Conservation (phyloP, 1,140 invertebrate genomes). For the Drosophila neocordata region DNA sequence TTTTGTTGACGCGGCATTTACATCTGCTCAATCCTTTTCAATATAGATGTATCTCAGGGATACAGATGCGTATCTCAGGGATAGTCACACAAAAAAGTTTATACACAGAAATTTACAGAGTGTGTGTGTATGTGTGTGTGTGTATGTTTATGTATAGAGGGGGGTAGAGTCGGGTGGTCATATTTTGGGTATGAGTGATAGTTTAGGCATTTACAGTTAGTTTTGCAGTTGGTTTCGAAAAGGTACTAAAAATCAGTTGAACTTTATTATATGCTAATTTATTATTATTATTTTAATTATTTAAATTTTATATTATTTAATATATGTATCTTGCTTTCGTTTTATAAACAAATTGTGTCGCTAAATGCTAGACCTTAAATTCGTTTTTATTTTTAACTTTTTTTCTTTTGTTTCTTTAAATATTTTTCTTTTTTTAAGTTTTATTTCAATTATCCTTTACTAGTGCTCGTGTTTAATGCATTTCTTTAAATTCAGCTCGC, state of each 20-base stretch:
- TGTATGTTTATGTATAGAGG: slow-evolving; percentile 4
- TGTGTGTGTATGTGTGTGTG: slow-evolving; percentile 17
- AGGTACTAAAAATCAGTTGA: slow-evolving; percentile 80
- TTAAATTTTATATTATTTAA: slow-evolving; percentile 29
- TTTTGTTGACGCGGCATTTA: slow-evolving; percentile 54
- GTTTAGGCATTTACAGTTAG: slow-evolving; percentile 68
- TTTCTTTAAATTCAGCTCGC: slow-evolving; percentile 66
- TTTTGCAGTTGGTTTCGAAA: slow-evolving; percentile 54
- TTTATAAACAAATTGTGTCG: slow-evolving; percentile 77
- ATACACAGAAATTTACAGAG: slow-evolving; percentile 79
- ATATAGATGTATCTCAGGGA: slow-evolving; percentile 45
- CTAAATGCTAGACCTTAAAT: slow-evolving; percentile 78
- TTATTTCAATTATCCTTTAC: slow-evolving; percentile 3
- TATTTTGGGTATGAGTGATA: slow-evolving; percentile 18
- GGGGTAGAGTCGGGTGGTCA: slow-evolving; percentile 29
- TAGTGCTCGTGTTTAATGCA: slow-evolving; percentile 16
- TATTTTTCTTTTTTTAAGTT: slow-evolving; percentile 3
- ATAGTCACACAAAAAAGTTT: slow-evolving; percentile 54
- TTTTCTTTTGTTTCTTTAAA: slow-evolving; percentile 31
- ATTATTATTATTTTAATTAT: slow-evolving; percentile 44
- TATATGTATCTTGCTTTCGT: slow-evolving; percentile 43
- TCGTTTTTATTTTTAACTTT: slow-evolving; percentile 62
- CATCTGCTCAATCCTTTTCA: slow-evolving; percentile 45
- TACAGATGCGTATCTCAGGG: slow-evolving; percentile 45
- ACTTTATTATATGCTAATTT: slow-evolving; percentile 66